These are phyloP conservation scores for Orthosia incerta DNA, from an alignment of 2,888 invertebrate species.

Conservation along the genomic window DNA sequence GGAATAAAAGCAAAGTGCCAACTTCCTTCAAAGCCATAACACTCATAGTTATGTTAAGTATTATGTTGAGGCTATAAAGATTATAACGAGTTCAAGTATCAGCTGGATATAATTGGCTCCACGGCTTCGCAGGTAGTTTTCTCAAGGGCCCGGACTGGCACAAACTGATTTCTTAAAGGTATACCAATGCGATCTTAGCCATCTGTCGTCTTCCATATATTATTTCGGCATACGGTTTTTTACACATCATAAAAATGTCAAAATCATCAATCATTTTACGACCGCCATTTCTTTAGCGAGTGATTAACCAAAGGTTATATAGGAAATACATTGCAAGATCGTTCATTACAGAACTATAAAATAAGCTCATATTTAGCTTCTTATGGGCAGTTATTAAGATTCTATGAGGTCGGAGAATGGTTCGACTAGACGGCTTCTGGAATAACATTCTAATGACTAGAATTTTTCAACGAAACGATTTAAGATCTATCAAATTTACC, in stretches of 20 bases:
- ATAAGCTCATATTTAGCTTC: background rate
- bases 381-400: background rate
- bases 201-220: constrained; percentile 19
- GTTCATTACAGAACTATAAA: background rate
- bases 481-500: background rate
- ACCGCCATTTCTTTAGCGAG: background rate
- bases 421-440: background rate
- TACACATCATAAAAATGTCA: background rate
- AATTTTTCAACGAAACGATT: background rate
- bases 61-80: constrained; percentile 15
- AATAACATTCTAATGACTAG: background rate
- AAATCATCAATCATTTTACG: constrained; percentile 7
- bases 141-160: constrained; percentile 26
- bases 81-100: constrained; percentile 30
- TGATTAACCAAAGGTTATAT: background rate
- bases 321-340: background rate
- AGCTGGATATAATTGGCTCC: constrained; percentile 34
- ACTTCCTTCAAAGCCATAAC: constrained; percentile 19
- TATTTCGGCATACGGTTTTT: constrained; percentile 26
- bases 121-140: constrained; percentile 44
- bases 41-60: constrained; percentile 11
- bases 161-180: constrained; percentile 33
- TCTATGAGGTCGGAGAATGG: background rate
- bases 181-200: constrained; percentile 20
- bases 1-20: background rate